phyloP scores from a whole-genome alignment of 1,140 invertebrate genomes.

The Pararge aegeria region DNA sequence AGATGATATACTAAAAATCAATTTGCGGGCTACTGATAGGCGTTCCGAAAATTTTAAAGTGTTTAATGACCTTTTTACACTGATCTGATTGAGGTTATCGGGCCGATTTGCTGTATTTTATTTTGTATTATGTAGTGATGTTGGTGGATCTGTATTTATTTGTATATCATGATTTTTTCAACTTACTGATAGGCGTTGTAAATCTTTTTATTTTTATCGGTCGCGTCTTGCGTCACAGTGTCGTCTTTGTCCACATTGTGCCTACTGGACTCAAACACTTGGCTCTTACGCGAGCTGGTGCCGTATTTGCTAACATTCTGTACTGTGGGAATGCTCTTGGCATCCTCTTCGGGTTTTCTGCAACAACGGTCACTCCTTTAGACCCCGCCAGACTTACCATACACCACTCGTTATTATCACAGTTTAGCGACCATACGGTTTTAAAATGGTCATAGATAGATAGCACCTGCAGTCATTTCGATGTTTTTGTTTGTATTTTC shows the following conservation, averaged over 20 bases:
- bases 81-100: too few relatives aligned
- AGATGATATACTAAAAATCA: too few relatives aligned
- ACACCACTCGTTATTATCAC: background rate
- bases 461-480: too few relatives aligned
- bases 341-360: constrained; percentile 76
- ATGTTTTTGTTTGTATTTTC: too few relatives aligned
- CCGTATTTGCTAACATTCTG: constrained; percentile 70
- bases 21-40: too few relatives aligned
- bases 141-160: constrained; percentile 2
- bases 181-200: constrained; percentile 67
- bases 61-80: too few relatives aligned
- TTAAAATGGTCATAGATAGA: too few relatives aligned
- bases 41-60: too few relatives aligned
- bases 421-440: too few relatives aligned
- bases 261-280: constrained; percentile 72
- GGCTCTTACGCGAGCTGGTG: constrained; percentile 71
- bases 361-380: constrained; percentile 56
- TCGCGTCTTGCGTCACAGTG: constrained; percentile 43
- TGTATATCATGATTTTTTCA: background rate
- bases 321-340: constrained; percentile 64
- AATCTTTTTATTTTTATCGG: constrained; percentile 72
- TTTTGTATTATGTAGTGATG: background rate
- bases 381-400: constrained; percentile 24
- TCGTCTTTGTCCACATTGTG: constrained; percentile 68
- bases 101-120: background rate